phyloP scores from a whole-genome alignment of 2,888 invertebrate species.

The Herminia tarsipennalis region DNA sequence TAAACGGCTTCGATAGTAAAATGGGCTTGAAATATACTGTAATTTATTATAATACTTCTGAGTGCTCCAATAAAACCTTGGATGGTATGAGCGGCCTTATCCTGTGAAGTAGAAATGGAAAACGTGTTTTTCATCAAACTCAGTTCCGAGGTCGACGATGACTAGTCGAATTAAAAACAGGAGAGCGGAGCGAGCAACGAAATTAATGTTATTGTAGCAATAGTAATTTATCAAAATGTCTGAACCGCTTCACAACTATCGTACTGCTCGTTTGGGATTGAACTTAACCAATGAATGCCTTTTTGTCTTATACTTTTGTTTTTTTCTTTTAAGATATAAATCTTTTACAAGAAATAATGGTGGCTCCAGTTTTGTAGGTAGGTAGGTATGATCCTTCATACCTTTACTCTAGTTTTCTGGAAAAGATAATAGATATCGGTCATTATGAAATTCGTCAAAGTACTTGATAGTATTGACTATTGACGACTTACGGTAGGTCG shows the following conservation, averaged over 20 bases:
- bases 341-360: too few relatives aligned
- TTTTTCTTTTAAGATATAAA: constrained; percentile 61
- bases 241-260: constrained; percentile 48
- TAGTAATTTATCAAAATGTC: constrained; percentile 81
- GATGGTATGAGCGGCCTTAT: constrained; percentile 48
- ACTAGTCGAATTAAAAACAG: constrained; percentile 72
- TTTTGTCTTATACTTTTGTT: constrained; percentile 61
- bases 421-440: too few relatives aligned
- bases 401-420: too few relatives aligned
- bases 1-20: constrained; percentile 38
- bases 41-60: constrained; percentile 30
- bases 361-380: too few relatives aligned
- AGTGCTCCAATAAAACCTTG: constrained; percentile 37
- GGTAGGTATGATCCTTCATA: too few relatives aligned
- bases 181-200: constrained; percentile 55
- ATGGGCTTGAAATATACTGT: constrained; percentile 21
- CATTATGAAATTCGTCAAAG: too few relatives aligned
- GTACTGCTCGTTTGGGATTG: constrained; percentile 47
- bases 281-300: constrained; percentile 60
- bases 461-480: too few relatives aligned
- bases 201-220: constrained; percentile 74
- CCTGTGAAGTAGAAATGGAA: constrained; percentile 56
- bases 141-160: constrained; percentile 57
- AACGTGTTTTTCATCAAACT: constrained; percentile 61
- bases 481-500: too few relatives aligned